phyloP scores from a whole-genome alignment of 2,113 vertebrate genomes.

The Hydrochoerus hydrochaeris region DNA sequence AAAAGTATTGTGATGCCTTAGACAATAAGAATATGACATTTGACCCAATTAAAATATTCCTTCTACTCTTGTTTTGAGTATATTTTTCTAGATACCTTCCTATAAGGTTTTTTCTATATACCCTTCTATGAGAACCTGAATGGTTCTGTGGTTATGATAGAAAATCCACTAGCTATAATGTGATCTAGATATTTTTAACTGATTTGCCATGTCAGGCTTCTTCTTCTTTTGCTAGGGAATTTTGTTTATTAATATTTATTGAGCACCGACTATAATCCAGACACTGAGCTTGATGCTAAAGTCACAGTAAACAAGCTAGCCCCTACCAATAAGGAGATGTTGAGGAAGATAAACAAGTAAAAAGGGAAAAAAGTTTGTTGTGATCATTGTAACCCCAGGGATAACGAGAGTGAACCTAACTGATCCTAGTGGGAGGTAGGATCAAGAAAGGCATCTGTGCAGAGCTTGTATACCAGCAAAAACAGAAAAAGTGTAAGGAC shows the following conservation, averaged over 20 bases:
- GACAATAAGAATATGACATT: slow-evolving; percentile 1
- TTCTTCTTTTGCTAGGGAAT: not conserved
- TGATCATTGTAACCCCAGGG: not conserved
- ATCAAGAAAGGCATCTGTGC: not conserved
- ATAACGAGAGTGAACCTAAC: not conserved
- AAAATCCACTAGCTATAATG: not conserved
- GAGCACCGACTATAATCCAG: not conserved
- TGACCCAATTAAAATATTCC: not conserved
- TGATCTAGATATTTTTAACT: slow-evolving; percentile 8
- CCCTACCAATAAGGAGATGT: not conserved
- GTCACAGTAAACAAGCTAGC: not conserved
- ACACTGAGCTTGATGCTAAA: not conserved
- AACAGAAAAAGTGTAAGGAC: not conserved
- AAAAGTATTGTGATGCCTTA: not conserved
- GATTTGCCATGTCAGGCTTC: not conserved
- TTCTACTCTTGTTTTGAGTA: not conserved
- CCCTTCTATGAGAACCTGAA: not conserved
- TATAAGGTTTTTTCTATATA: not conserved
- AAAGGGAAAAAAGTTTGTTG: not conserved
- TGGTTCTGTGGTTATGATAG: not conserved
- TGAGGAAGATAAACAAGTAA: slow-evolving; percentile 34
- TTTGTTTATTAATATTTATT: slow-evolving; percentile 50
- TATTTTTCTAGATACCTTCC: not conserved
- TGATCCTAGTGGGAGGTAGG: not conserved
- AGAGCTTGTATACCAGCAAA: not conserved